phyloP scores from a whole-genome alignment of 2,888 invertebrate genomes.

The Diaperis boleti region DNA sequence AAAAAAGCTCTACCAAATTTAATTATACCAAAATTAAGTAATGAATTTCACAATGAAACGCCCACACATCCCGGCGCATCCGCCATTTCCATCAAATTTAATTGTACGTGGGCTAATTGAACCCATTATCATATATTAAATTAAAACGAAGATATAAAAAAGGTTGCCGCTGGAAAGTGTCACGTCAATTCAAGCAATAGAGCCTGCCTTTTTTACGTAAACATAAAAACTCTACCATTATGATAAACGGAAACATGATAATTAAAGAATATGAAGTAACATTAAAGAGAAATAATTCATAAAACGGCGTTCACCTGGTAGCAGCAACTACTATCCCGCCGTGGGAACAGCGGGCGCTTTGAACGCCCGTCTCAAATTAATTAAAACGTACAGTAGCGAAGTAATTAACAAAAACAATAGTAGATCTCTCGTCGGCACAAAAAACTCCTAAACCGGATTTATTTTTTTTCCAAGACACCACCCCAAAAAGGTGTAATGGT shows the following conservation, averaged over 20 bases:
- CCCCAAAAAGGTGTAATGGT: neutral
- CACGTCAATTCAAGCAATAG: neutral
- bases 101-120: no score
- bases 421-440: neutral
- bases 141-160: neutral
- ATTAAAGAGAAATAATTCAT: neutral
- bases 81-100: no score
- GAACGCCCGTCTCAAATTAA: slow-evolving; percentile 3
- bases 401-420: slow-evolving; percentile 12
- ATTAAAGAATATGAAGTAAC: neutral
- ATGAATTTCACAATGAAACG: no score
- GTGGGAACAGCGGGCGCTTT: neutral
- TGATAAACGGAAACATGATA: neutral
- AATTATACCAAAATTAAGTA: no score
- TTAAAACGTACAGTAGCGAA: slow-evolving; percentile 13
- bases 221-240: neutral
- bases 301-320: neutral
- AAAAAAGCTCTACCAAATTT: no score
- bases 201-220: neutral
- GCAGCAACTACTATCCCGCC: neutral
- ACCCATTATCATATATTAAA: no score
- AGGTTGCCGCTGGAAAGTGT: neutral
- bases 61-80: no score
- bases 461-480: neutral
- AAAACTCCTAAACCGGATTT: no score